phyloP scores from a whole-genome alignment of 2,113 vertebrate genomes.

The Vireo altiloquus region DNA sequence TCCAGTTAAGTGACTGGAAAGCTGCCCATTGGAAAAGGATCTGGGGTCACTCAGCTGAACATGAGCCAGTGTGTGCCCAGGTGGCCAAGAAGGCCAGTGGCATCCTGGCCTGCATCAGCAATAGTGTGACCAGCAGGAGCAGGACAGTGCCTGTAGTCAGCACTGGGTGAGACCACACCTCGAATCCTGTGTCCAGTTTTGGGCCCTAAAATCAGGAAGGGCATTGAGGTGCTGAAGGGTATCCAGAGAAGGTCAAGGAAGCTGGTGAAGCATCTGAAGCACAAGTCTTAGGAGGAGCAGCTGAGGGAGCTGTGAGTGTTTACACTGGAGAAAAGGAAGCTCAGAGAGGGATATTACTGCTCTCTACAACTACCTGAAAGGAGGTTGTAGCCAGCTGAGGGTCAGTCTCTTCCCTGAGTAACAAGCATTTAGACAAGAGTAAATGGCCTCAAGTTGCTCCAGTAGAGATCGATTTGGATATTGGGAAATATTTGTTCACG shows the following conservation, averaged over 20 bases:
- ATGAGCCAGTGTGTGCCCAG: background rate
- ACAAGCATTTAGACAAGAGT: background rate
- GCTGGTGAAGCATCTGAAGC: background rate
- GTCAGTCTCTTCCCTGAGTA: background rate
- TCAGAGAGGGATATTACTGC: background rate
- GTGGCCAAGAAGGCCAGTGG: background rate
- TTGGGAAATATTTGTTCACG: background rate
- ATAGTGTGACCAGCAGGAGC: background rate
- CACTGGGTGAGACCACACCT: background rate
- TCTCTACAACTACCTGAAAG: background rate
- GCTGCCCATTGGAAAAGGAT: background rate
- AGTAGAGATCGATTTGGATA: background rate
- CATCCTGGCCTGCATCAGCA: background rate
- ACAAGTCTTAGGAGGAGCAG: background rate
- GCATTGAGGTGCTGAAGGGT: background rate
- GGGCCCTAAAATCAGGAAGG: background rate
- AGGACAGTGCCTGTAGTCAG: too few relatives aligned
- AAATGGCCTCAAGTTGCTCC: background rate
- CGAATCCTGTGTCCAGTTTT: rapidly evolving
- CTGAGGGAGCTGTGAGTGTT: background rate
- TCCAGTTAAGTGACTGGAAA: background rate
- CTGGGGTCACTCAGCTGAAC: background rate
- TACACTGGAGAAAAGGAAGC: background rate
- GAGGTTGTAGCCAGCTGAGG: background rate
- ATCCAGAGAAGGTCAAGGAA: background rate